Evolutionary conservation across 2,113 vertebrate species (phyloP).

Genomic region (Myiozetetes cayanensis): DNA sequence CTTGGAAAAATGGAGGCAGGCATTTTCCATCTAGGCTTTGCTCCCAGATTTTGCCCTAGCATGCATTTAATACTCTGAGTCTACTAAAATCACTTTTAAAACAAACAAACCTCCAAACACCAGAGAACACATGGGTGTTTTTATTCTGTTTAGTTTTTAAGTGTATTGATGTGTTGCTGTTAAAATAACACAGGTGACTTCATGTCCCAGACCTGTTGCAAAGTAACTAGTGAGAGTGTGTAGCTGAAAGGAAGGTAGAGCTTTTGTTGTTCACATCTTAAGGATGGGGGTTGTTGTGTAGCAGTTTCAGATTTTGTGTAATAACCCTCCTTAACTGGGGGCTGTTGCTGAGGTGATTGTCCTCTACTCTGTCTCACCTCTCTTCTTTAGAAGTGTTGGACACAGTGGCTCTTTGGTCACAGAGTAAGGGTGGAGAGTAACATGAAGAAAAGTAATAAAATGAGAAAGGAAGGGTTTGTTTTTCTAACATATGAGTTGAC

Average conservation of each 20-base stretch:
- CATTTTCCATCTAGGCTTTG: background rate
- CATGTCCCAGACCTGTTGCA: background rate
- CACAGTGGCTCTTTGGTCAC: background rate
- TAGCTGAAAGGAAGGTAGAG: background rate
- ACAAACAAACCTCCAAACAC: background rate
- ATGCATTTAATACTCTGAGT: background rate
- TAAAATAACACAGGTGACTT: background rate
- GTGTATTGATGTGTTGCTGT: background rate
- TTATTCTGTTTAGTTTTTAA: background rate
- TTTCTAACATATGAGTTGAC: background rate
- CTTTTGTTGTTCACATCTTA: background rate
- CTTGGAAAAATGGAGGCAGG: background rate
- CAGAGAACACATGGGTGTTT: background rate
- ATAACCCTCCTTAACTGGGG: background rate
- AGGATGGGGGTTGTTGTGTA: fast-evolving
- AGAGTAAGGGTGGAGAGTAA: background rate
- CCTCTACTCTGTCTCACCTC: background rate
- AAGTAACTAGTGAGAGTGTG: background rate
- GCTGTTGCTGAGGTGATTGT: background rate
- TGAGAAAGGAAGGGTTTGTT: background rate
- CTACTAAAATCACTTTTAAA: background rate
- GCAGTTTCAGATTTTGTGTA: background rate
- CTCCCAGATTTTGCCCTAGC: background rate
- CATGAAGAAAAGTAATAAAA: background rate
- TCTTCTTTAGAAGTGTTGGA: background rate